Base-by-base conservation (phyloP, 2,113 vertebrate genomes). In the Pungitius pungitius region DNA sequence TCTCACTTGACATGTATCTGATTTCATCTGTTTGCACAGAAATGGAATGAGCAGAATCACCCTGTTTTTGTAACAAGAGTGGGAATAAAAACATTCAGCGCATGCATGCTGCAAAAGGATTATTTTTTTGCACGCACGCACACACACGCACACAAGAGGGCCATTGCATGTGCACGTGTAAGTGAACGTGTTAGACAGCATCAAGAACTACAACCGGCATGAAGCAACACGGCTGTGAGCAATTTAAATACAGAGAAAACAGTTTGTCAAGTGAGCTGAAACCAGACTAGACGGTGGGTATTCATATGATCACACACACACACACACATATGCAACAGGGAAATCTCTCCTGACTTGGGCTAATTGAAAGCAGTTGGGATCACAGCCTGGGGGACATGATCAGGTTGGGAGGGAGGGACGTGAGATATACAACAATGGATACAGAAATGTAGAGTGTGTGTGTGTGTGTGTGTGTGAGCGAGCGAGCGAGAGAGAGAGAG, bases 11-110 rank as follows among this genome's bases (percentile, higher is more conserved):
- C 33, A 59, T 22, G 57, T 39, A 37, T 65, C 43, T 63, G 26
- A 56, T 75, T 59, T 66, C 42, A 49, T 66, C 22, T 39, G 62
- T 66, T 74, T 49, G 24, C 40, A 57, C n/a, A 65, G 42, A 56
- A 63, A 65, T 37, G 11, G 22, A 57, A 65, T 54, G 47, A 73
- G 42, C 43, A 61, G 37, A 56, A 6, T 17, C 37, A 2, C 22
- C 17, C 24, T 54, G 54, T 69, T 60, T 71, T 69, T 69, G 24
- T 69, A 56, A 42, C 11, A 6, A 4, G 40, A 59, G 30, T 52
- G 30, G 13, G 37, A 52, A 30, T 43, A 22, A 37, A 39, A 57
- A 20, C 30, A 15, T 37, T 33, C 7, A 20, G 6, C 33, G 22
- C 17, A 56, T 37, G 39, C 49, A 35, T 51, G 6, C 24, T 9